These are phyloP conservation scores for Tetraodon nigroviridis DNA, from an alignment of 2,113 vertebrate genomes.

Conservation along the genomic window DNA sequence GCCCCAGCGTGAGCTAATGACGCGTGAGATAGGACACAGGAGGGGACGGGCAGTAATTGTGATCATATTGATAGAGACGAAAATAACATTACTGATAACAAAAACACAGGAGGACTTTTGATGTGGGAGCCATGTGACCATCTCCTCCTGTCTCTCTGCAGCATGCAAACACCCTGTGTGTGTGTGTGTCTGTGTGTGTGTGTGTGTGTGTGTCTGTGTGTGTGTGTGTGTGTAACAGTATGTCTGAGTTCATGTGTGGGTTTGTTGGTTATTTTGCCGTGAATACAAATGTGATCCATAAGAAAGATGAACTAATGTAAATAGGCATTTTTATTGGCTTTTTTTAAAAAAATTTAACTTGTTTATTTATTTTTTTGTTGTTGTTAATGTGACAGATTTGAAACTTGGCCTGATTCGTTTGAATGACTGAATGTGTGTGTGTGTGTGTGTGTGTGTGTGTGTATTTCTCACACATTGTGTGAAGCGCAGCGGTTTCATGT, in stretches of 20 bases:
- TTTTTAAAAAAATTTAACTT: too few species aligned
- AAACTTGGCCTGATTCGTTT: too few species aligned
- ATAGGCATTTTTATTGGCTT: too few species aligned
- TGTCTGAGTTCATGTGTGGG: not conserved
- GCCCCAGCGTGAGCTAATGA: constrained; percentile 70
- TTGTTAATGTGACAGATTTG: too few species aligned
- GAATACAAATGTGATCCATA: too few species aligned
- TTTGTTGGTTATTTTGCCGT: not conserved
- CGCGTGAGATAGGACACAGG: constrained; percentile 72
- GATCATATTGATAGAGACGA: constrained; percentile 70
- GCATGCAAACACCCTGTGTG: not conserved
- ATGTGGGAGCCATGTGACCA: constrained; percentile 38
- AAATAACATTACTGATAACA: constrained; percentile 64
- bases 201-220: not conserved
- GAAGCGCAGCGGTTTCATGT: constrained; percentile 45
- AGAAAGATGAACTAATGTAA: too few species aligned
- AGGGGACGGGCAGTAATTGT: constrained; percentile 67
- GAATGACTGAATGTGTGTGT: constrained; percentile 3
- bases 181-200: not conserved
- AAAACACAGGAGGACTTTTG: constrained; percentile 57
- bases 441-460: constrained; percentile 6
- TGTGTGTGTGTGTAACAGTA: not conserved
- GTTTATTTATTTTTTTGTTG: too few species aligned
- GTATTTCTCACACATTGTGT: constrained; percentile 38
- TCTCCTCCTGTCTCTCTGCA: constrained; percentile 2